These are phyloP conservation scores for Dunckerocampus dactyliophorus DNA, from an alignment of 2,113 vertebrate species.

Conservation along the genomic window DNA sequence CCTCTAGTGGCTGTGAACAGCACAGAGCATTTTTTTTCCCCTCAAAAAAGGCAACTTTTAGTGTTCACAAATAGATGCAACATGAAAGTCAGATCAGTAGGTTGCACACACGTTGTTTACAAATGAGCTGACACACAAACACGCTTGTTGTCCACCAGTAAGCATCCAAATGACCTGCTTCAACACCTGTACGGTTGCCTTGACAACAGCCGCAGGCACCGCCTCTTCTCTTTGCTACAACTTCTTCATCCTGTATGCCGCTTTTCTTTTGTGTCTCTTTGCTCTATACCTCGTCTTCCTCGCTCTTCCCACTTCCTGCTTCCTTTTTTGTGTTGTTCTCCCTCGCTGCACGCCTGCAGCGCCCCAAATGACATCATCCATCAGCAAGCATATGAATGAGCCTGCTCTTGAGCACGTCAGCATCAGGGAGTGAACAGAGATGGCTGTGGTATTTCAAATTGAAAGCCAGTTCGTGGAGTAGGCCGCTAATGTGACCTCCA, in stretches of 20 bases:
- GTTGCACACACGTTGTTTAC: conserved; percentile 6
- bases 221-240: conserved; percentile 8
- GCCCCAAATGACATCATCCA: conserved; percentile 54
- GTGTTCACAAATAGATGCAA: background rate
- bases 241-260: background rate
- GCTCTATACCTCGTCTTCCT: background rate
- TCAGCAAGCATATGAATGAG: conserved; percentile 53
- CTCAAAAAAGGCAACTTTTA: no score
- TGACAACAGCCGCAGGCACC: conserved; percentile 37
- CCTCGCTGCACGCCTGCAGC: conserved; percentile 30
- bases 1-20: no score
- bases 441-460: no score
- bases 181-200: conserved; percentile 55
- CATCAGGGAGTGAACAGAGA: background rate
- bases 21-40: no score
- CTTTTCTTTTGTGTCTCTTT: background rate
- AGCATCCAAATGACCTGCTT: conserved; percentile 50
- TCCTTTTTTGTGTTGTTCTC: background rate
- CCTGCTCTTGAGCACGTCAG: background rate
- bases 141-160: conserved; percentile 9
- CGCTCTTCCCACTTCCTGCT: background rate
- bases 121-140: conserved; percentile 32
- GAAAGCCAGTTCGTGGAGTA: no score
- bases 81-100: conserved; percentile 16
- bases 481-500: no score